Evolutionary conservation across 2,888 invertebrate species (phyloP).

Genomic region (Lypha dubia): DNA sequence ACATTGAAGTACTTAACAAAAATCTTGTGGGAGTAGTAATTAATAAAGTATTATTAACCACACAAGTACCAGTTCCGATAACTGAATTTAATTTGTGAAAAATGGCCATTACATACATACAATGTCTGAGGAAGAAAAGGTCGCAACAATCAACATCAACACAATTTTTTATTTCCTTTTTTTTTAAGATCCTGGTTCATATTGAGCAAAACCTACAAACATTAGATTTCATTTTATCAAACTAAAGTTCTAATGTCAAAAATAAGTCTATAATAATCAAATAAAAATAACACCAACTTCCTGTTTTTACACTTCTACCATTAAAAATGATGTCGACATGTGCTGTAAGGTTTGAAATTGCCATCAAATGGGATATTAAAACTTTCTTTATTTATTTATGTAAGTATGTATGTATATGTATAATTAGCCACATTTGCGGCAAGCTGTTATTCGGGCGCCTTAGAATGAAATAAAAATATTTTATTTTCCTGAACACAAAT

Average conservation of each 20-base stretch:
- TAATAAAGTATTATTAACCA: no score
- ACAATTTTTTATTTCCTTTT: background rate
- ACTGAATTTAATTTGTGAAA: no score
- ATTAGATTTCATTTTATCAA: background rate
- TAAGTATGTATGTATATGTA: no score
- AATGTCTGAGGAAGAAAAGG: no score
- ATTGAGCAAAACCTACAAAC: background rate
- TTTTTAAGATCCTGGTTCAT: background rate
- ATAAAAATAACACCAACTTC: background rate
- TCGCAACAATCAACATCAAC: no score
- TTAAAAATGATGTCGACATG: background rate
- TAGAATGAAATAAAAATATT: background rate
- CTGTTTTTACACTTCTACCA: background rate
- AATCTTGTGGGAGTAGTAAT: no score
- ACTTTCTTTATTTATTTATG: background rate
- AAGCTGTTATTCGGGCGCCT: background rate
- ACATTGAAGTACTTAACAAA: background rate
- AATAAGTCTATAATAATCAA: background rate
- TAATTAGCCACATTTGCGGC: background rate
- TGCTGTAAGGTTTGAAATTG: background rate
- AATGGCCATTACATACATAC: no score
- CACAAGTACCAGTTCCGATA: no score
- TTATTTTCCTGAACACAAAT: background rate
- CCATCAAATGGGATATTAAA: background rate
- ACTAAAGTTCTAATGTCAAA: background rate